Evolutionary conservation across 2,888 invertebrate genomes (phyloP), one percentile per base, ranked within the genome.

Genomic region (Matsumyia berberina): DNA sequence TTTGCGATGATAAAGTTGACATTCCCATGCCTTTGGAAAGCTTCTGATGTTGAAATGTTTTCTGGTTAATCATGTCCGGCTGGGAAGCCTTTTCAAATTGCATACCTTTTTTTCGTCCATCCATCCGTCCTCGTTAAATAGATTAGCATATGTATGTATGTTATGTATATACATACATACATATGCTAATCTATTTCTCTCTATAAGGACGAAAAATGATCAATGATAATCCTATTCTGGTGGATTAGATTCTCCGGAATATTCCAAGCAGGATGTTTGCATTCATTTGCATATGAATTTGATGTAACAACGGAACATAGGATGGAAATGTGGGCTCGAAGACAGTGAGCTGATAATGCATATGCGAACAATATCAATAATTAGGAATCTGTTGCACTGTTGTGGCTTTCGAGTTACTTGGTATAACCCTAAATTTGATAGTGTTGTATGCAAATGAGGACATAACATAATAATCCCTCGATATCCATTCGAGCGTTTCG

Each of bases 211-310:
- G 62, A 55, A 17, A 49, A 79, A 39, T 42, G 64, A 64, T 51
- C 44, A 72, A 33, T 35, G 39, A 57, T 57, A 79, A 79, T 72
- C 70, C 19, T 37, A 55, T 64, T 60, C 57, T 31, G 57, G 2
- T 8, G 42, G 39, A 72, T 64, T 72, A 19, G 60, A 57, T 79
- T 57, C 39, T 19, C 33, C 24, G 53, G 53, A 62, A 77, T 67
- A 55, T 62, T 69, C n/a, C 58, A 24, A 35, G 35, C n/a, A 39
- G 77, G 53, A 46, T 51, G 72, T 66, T 72, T 72, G 72, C 78
- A 79, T 72, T 72, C 55, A 72, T 79, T 79, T 72, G 72, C 72
- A 79, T 79, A 33, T 15, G 58, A 58, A 72, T 79, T 37, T 55
- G 58, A 72, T 72, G 57, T 57, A 58, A 76, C 67, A 76, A 58